Evolutionary conservation across 1,140 invertebrate species (phyloP), one percentile per base, ranked within the genome.

Genomic region (Zeugodacus cucurbitae): DNA sequence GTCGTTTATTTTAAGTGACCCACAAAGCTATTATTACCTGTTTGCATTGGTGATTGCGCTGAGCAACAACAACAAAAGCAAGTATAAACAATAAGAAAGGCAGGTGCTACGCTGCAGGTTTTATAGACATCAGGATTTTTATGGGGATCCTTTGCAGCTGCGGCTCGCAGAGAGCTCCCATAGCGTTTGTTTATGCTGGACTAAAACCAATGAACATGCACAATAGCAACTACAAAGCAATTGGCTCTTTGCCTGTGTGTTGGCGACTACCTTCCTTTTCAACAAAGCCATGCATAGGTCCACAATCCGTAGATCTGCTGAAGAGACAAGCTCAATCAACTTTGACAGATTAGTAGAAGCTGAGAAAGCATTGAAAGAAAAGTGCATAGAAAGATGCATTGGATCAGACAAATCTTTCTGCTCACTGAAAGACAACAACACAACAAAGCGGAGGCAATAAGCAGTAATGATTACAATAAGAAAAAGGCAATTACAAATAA

Each of bases 401-500:
- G 8, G 41, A 26, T 82, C 74, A 82, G 37, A 54, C 34, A 74
- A 37, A 74, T 37, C 67, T 74, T 74, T 74, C 1, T 64, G 11
- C 4, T n/a, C n/a, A n/a, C n/a, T n/a, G n/a, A n/a, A 59, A 29
- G n/a, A 20, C 48, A 14, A 14, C 48, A 48, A 48, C 44, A 54
- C 14, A 41, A 41, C 37, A 41, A 57, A 67, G 26, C 41, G 67
- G 20, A 37, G 34, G 14, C 67, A 48, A 29, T 82, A 48, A 62
- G 41, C 74, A 44, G 26, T 48, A 48, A 26, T 48, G 41, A 82
- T 82, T 82, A 82, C 74, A 82, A 48, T 82, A 82, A 78, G 20
- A 78, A 78, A 41, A 78, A 82, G 41, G 74, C 74, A 82, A 82
- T 82, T 82, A 82, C 41, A 82, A 82, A 82, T 82, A 82, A 82